These are phyloP conservation scores for Hanleya hanleyi DNA, from an alignment of 2,888 invertebrate species.

Conservation along the genomic window DNA sequence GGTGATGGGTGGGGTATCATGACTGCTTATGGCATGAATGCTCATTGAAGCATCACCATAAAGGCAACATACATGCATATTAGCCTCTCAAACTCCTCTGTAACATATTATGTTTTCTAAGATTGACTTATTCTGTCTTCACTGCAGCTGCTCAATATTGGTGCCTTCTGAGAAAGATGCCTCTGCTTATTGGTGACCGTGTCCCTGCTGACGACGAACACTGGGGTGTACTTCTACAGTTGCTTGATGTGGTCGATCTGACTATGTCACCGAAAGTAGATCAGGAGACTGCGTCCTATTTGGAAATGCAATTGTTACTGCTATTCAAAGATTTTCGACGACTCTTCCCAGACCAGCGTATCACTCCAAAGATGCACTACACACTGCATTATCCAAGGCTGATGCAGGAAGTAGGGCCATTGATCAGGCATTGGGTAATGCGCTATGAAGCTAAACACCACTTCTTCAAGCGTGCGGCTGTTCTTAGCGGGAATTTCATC, in stretches of 20 bases:
- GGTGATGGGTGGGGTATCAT: too few relatives aligned
- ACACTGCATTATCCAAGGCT: conserved; percentile 5
- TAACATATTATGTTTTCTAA: too few relatives aligned
- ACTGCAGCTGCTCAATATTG: background rate
- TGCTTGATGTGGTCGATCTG: background rate
- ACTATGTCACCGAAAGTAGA: background rate
- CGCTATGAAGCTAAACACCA: background rate
- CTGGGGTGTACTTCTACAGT: background rate
- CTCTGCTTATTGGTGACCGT: background rate
- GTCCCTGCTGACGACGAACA: background rate
- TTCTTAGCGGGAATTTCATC: background rate
- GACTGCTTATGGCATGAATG: too few relatives aligned
- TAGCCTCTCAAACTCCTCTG: too few relatives aligned
- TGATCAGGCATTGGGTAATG: conserved; percentile 8
- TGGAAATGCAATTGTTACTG: background rate
- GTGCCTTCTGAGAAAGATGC: background rate
- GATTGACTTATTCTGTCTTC: too few relatives aligned
- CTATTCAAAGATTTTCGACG: background rate
- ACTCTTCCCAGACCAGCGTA: background rate
- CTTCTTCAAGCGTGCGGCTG: background rate
- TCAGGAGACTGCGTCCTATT: background rate
- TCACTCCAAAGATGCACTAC: background rate
- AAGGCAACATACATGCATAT: too few relatives aligned
- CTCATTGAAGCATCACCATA: too few relatives aligned
- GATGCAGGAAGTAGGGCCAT: background rate